phyloP scores from a whole-genome alignment of 2,797 vertebrate species.

The Oceanodroma leucorhoa region DNA sequence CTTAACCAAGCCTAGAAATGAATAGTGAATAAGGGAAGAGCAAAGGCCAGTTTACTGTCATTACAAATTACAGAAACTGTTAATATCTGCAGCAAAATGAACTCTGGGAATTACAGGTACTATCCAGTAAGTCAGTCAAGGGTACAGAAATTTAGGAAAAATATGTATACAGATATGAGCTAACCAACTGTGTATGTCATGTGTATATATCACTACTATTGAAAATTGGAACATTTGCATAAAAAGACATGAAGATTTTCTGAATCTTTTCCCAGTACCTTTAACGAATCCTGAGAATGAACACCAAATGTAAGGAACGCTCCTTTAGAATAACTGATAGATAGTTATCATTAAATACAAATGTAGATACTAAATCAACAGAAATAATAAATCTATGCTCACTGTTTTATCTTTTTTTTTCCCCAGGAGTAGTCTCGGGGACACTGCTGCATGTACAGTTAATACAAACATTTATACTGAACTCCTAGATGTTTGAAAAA shows the following conservation, averaged over 20 bases:
- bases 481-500: slow-evolving; percentile 68
- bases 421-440: slow-evolving; percentile 12
- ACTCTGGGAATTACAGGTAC: slow-evolving; percentile 74
- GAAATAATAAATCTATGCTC: background rate
- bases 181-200: background rate
- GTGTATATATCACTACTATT: background rate
- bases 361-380: background rate
- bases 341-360: background rate
- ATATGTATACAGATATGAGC: background rate
- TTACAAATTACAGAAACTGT: slow-evolving; percentile 73
- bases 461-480: slow-evolving; percentile 70
- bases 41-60: slow-evolving; percentile 79
- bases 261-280: background rate
- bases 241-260: background rate
- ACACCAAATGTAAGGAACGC: background rate
- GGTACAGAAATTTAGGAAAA: slow-evolving; percentile 18
- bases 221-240: background rate
- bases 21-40: slow-evolving; percentile 77
- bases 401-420: background rate
- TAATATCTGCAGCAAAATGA: slow-evolving; percentile 70
- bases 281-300: background rate
- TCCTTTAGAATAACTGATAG: background rate
- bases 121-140: slow-evolving; percentile 43
- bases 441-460: slow-evolving; percentile 50
- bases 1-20: slow-evolving; percentile 79